These are phyloP conservation scores for Anthopleura sola DNA, from an alignment of 64 coral and sea anemone species.

Conservation along the genomic window DNA sequence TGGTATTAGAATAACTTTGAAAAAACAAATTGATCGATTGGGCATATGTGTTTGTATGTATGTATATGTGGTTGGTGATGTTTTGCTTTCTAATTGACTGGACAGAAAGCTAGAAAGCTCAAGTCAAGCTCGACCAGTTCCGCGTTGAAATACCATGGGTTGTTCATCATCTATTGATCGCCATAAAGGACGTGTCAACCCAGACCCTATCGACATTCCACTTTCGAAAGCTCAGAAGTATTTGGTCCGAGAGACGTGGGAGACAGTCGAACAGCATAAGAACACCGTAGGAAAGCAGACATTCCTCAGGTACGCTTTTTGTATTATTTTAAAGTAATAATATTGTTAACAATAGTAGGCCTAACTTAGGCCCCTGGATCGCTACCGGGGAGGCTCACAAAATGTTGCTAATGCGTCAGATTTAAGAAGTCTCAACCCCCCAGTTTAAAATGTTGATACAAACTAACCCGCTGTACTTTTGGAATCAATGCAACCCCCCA, in stretches of 20 bases:
- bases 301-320: conserved; percentile 53
- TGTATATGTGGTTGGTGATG: not conserved
- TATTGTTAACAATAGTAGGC: too few relatives aligned
- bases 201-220: conserved; percentile 18
- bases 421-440: too few relatives aligned
- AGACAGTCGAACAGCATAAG: conserved; percentile 52
- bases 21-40: too few relatives aligned
- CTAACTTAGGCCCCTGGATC: too few relatives aligned
- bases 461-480: too few relatives aligned
- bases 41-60: not conserved
- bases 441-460: too few relatives aligned
- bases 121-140: not conserved
- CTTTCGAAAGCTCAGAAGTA: conserved; percentile 73
- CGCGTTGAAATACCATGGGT: not conserved
- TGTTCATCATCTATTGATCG: not conserved
- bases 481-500: too few relatives aligned
- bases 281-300: conserved; percentile 59
- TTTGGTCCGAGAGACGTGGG: conserved; percentile 80
- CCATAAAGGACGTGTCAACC: not conserved
- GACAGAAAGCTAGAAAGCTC: not conserved
- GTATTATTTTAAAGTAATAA: not conserved
- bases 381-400: too few relatives aligned
- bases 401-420: too few relatives aligned
- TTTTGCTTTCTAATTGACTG: not conserved
- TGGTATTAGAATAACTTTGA: too few relatives aligned